Base-by-base conservation (phyloP, 2,888 invertebrate species). In the Arenicola marina region DNA sequence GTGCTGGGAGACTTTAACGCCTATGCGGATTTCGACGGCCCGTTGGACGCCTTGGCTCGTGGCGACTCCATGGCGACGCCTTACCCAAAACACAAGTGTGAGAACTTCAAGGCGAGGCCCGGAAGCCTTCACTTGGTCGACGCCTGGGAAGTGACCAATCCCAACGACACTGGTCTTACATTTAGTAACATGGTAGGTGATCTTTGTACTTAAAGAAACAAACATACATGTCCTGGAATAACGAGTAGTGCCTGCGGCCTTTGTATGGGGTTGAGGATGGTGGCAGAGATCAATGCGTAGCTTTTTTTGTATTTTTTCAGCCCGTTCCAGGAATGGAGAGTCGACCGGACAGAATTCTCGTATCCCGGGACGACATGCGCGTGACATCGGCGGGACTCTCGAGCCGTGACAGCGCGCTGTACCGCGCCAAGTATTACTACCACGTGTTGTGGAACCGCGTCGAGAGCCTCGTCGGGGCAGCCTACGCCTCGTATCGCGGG, bases 131-230 rank as follows among this genome's bases (percentile, higher is more conserved):
- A 15, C 18, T 38, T 59, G 15, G 28, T 15, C 11, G 63, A 63
- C 38, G 56, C n/a, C 53, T 46, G 62, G 55, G 21, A 31, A 60
- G 15, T 33, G 2, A 24, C 38, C 11, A 4, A 60, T 28, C 18
- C 43, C 1, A n/a, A 59, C 2, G 21, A 51, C 4, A 2, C 26
- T 15, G 78, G 78, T 32, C 51, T 73, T 4, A 77, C 78, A 2
- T 79, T 79, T 59, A 79, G 79, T 61, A 79, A 78, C 59, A 79
- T 78, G 78, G 79, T 78, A 68, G 54, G 66, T 58, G 18, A 33
- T 31, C 18, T 38, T 38, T 38, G 11, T 38, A 15, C 11, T 38
- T 38, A 38, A 18, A 11, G 11, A 11, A 38, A 38, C 38, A 38
- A 38, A 38, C 38, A 38, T 38, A 15, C 18, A 38, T 11, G 11